Evolutionary conservation across 1,140 invertebrate species (phyloP).

Genomic region (Eupeodes corollae): DNA sequence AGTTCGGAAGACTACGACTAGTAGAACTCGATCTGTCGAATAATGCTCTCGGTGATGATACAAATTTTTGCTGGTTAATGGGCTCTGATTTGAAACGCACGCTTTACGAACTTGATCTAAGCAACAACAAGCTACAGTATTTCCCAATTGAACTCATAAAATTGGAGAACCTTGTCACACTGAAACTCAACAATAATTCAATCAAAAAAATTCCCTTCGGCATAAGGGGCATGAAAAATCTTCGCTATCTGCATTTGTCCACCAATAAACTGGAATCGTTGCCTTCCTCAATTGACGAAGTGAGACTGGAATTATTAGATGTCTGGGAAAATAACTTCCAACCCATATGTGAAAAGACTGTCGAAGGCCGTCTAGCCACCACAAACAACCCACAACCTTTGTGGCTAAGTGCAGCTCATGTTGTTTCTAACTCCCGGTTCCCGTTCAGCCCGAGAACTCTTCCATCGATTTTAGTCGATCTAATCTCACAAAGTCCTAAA

Average conservation of each 20-base stretch:
- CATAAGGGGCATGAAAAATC: slow-evolving; percentile 46
- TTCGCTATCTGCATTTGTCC: slow-evolving; percentile 39
- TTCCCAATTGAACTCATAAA: slow-evolving; percentile 35
- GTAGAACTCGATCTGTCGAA: slow-evolving; percentile 56
- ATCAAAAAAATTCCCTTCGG: slow-evolving; percentile 46
- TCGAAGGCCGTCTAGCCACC: background rate
- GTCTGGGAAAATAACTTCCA: slow-evolving; percentile 32
- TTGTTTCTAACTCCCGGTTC: slow-evolving; percentile 16
- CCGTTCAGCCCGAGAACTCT: slow-evolving; percentile 14
- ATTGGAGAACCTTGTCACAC: slow-evolving; percentile 39
- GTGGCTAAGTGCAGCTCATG: slow-evolving; percentile 22
- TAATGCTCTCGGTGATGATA: slow-evolving; percentile 52
- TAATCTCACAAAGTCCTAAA: slow-evolving; percentile 25
- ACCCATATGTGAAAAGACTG: background rate
- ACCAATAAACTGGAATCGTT: slow-evolving; percentile 43
- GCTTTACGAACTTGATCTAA: slow-evolving; percentile 25
- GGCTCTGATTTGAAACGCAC: slow-evolving; percentile 35
- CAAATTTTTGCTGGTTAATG: slow-evolving; percentile 55
- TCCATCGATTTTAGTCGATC: slow-evolving; percentile 26
- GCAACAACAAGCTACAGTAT: slow-evolving; percentile 20
- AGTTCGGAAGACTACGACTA: slow-evolving; percentile 54
- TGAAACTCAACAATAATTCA: slow-evolving; percentile 53
- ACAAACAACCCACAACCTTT: slow-evolving; percentile 8
- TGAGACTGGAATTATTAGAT: slow-evolving; percentile 23
- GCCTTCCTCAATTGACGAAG: slow-evolving; percentile 32